A percentile compares a stretch with the other conserved stretches of the same genome.
Evolutionary conservation across 2,113 vertebrate genomes (phyloP).

Genomic region (Sitta europaea): DNA sequence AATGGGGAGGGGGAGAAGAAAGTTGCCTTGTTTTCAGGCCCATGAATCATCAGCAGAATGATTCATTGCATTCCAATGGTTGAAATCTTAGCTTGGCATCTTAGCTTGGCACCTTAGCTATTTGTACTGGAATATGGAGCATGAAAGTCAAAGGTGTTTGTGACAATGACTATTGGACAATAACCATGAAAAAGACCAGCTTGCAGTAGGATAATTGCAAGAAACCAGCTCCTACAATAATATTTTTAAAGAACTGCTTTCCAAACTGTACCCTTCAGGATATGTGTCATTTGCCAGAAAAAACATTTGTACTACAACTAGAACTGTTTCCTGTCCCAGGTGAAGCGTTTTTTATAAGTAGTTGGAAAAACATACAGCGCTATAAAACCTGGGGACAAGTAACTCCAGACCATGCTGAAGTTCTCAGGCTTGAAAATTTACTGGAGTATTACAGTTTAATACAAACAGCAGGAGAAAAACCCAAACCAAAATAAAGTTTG

Average conservation of each 20-base stretch:
- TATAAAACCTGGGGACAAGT: conserved; percentile 22
- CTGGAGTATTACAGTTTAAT: neutral
- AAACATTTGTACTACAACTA: conserved; percentile 41
- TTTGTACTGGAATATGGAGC: neutral
- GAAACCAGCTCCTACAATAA: conserved; percentile 4
- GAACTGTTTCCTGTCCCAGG: conserved; percentile 31
- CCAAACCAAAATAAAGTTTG: neutral
- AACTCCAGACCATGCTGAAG: neutral
- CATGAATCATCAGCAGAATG: neutral
- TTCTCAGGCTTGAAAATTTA: neutral
- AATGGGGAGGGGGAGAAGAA: neutral
- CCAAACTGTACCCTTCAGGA: conserved; percentile 1
- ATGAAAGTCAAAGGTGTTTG: neutral
- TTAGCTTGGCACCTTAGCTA: neutral
- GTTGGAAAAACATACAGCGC: conserved; percentile 18
- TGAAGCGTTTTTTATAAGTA: conserved; percentile 40
- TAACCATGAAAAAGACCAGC: neutral
- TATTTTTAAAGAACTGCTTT: conserved; percentile 35
- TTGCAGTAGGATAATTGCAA: neutral
- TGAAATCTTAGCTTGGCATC: conserved; percentile 6
- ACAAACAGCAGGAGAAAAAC: neutral
- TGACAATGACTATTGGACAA: neutral
- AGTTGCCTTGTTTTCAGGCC: conserved; percentile 42
- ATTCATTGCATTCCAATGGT: neutral
- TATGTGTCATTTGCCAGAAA: conserved; percentile 16